Evolutionary conservation across 2,113 vertebrate genomes (phyloP).

Genomic region (Melanotaenia duboulayi): DNA sequence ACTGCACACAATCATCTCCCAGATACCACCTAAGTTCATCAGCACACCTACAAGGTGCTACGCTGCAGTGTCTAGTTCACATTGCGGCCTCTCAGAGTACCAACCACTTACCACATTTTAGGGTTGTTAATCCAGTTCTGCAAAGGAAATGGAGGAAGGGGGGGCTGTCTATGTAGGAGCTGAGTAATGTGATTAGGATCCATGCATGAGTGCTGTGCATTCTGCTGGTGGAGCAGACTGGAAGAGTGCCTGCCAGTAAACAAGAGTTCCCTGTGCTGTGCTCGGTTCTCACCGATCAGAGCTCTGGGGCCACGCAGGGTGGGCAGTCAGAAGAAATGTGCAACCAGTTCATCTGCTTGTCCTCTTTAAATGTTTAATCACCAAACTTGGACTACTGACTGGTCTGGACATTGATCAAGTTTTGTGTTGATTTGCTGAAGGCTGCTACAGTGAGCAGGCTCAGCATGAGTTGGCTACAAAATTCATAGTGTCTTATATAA

Average conservation of each 20-base stretch:
- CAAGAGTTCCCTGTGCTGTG: conserved; percentile 37
- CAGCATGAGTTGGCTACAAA: conserved; percentile 59
- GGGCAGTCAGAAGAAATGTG: conserved; percentile 42
- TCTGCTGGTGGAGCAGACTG: conserved; percentile 47
- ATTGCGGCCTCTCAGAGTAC: conserved; percentile 4
- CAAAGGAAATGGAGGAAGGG: conserved; percentile 50
- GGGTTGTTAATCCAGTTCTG: conserved; percentile 62
- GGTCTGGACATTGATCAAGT: conserved; percentile 43
- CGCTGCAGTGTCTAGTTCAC: conserved; percentile 35
- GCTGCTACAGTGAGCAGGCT: conserved; percentile 44
- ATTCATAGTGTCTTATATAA: conserved; percentile 67
- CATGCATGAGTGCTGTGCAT: conserved; percentile 48
- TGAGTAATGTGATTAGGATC: conserved; percentile 71
- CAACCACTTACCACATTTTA: conserved; percentile 49
- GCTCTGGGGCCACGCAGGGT: conserved; percentile 27
- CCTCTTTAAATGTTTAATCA: conserved; percentile 58
- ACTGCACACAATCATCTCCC: conserved; percentile 30
- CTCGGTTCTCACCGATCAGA: conserved; percentile 11
- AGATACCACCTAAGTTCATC: conserved; percentile 36
- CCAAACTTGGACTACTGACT: conserved; percentile 36
- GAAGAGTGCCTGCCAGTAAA: conserved; percentile 44
- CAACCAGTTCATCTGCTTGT: conserved; percentile 33
- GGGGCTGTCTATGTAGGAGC: conserved; percentile 59
- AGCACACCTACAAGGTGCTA: conserved; percentile 33
- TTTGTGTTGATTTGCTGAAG: conserved; percentile 40